phyloP scores from a whole-genome alignment of 2,888 invertebrate genomes.

The Cantharis rufa region DNA sequence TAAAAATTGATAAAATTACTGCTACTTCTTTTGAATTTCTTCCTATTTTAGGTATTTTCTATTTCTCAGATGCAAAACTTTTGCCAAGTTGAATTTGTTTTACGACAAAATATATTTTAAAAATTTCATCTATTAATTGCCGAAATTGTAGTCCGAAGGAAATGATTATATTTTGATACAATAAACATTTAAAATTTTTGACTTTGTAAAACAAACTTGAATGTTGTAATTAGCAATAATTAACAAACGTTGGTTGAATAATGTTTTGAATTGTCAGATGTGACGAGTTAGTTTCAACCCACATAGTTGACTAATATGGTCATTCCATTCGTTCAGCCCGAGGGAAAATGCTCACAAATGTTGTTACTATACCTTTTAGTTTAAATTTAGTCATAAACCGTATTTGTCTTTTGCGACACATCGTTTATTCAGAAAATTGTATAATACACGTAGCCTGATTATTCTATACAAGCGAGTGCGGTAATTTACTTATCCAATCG shows the following conservation, averaged over 20 bases:
- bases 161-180: not conserved
- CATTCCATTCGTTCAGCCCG: constrained; percentile 25
- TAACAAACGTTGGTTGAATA: not conserved
- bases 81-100: not conserved
- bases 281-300: constrained; percentile 12
- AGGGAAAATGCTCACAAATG: constrained; percentile 12
- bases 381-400: constrained; percentile 20
- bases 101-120: too few species aligned
- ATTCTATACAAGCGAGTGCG: not conserved
- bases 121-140: too few species aligned
- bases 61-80: not conserved
- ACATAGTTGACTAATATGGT: constrained; percentile 29
- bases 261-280: not conserved
- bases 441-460: not conserved
- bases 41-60: too few species aligned
- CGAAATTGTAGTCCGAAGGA: not conserved
- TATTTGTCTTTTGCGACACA: constrained; percentile 16
- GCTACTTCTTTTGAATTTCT: too few species aligned
- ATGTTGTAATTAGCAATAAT: not conserved
- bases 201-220: not conserved
- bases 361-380: constrained; percentile 12
- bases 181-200: not conserved
- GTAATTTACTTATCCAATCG: not conserved
- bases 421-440: not conserved
- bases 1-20: too few species aligned